Conservation (phyloP, 2,113 vertebrate genomes). For the Egretta garzetta region DNA sequence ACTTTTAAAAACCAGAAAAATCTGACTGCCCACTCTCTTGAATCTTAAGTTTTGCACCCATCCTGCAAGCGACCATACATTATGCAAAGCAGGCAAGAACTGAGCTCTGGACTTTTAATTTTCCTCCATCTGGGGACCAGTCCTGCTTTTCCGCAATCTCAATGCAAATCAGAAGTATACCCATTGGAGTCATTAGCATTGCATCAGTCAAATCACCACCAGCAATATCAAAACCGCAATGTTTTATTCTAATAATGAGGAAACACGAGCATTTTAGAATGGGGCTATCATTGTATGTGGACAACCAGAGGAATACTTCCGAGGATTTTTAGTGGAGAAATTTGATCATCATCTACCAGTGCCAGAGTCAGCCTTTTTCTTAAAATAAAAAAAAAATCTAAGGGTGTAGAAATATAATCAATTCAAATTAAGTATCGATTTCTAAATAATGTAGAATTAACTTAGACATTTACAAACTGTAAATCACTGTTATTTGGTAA, state of each 20-base stretch:
- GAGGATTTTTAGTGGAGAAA: not conserved
- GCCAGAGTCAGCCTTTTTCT: constrained; percentile 25
- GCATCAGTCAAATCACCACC: constrained; percentile 39
- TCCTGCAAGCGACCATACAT: constrained; percentile 25
- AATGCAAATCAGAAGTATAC: constrained; percentile 37
- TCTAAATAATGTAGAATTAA: constrained; percentile 62
- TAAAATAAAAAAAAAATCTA: not conserved
- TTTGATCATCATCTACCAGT: not conserved
- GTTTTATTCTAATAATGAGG: constrained; percentile 3
- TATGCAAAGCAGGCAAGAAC: constrained; percentile 46
- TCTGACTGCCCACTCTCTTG: constrained; percentile 27
- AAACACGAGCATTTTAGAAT: constrained; percentile 19
- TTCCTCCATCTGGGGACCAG: constrained; percentile 43
- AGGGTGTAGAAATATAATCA: constrained; percentile 49
- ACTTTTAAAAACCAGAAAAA: constrained; percentile 13
- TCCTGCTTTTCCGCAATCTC: constrained; percentile 37
- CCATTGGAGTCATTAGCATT: constrained; percentile 51
- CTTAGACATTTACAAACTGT: constrained; percentile 42
- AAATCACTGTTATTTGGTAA: constrained; percentile 49
- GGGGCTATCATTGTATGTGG: not conserved
- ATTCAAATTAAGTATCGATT: constrained; percentile 61
- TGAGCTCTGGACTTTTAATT: constrained; percentile 24
- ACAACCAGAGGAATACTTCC: not conserved
- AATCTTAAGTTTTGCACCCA: constrained; percentile 44
- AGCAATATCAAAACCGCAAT: constrained; percentile 13